Conservation (phyloP, 2,113 vertebrate genomes). For the Atherinomorus stipes region DNA sequence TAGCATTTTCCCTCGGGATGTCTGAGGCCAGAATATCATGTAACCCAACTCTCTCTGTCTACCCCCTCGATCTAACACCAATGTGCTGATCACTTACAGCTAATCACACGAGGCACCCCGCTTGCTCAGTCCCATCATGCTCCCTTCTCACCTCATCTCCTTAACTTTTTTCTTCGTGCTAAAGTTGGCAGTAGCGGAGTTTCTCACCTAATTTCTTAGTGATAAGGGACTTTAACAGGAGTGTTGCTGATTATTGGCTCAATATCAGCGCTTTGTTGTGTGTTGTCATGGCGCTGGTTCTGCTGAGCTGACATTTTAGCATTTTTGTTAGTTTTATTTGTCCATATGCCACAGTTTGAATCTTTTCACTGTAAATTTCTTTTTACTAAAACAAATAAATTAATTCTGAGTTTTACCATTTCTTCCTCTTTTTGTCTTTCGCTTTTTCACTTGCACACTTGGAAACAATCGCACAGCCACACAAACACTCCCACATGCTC, state of each 20-base stretch:
- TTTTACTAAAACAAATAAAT: conserved; percentile 24
- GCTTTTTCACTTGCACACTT: conserved; percentile 40
- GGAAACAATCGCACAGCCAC: conserved; percentile 55
- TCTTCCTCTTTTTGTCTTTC: conserved; percentile 26
- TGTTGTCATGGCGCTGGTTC: conserved; percentile 24
- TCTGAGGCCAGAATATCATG: conserved; percentile 57
- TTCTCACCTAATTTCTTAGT: conserved; percentile 30
- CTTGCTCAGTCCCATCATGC: neutral
- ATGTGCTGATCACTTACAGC: conserved; percentile 55
- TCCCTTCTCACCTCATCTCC: conserved; percentile 23
- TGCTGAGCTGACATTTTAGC: neutral
- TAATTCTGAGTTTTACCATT: conserved; percentile 27
- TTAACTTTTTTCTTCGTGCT: conserved; percentile 28
- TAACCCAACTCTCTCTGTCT: conserved; percentile 36
- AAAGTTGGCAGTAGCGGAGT: conserved; percentile 32
- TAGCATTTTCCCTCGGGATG: conserved; percentile 47
- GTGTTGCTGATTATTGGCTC: conserved; percentile 23
- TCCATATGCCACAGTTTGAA: conserved; percentile 24
- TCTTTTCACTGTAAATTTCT: conserved; percentile 6
- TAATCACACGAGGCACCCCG: conserved; percentile 30
- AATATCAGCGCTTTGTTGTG: conserved; percentile 1
- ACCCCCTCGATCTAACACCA: conserved; percentile 19
- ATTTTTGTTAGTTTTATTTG: conserved; percentile 30
- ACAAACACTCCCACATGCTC: conserved; percentile 57
- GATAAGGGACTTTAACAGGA: conserved; percentile 33